Conservation (phyloP, 2,113 vertebrate genomes). For the Chloropsis hardwickii region DNA sequence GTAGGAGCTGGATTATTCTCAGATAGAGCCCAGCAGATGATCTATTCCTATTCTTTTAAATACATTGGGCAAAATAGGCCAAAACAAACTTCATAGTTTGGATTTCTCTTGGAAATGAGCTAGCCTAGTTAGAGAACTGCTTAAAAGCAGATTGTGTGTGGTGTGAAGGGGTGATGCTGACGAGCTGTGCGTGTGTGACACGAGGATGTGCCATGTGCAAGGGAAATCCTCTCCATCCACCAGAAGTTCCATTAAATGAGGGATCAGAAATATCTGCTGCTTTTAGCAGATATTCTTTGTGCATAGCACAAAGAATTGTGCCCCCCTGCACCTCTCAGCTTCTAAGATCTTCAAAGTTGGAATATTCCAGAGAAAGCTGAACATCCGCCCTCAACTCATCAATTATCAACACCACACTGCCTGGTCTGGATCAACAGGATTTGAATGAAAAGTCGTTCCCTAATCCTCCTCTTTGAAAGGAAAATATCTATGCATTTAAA, state of each 20-base stretch:
- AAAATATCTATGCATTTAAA: background rate
- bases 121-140: background rate
- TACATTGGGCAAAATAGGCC: background rate
- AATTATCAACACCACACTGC: background rate
- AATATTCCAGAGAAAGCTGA: background rate
- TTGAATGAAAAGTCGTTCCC: background rate
- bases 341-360: background rate
- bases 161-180: background rate
- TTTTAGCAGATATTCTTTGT: fast-evolving
- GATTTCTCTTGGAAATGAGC: background rate
- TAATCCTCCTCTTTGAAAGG: background rate
- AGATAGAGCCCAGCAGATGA: background rate
- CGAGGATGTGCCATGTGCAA: fast-evolving
- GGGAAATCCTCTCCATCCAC: background rate
- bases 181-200: fast-evolving
- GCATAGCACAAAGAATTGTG: background rate
- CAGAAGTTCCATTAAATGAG: background rate
- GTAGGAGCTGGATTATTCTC: background rate
- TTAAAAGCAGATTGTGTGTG: background rate
- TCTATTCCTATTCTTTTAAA: background rate
- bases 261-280: background rate
- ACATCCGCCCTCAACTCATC: background rate
- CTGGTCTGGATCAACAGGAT: background rate
- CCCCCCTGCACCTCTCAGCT: background rate
- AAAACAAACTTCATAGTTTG: background rate